Evolutionary conservation across 2,888 invertebrate genomes (phyloP).

Genomic region (Rhingia rostrata): DNA sequence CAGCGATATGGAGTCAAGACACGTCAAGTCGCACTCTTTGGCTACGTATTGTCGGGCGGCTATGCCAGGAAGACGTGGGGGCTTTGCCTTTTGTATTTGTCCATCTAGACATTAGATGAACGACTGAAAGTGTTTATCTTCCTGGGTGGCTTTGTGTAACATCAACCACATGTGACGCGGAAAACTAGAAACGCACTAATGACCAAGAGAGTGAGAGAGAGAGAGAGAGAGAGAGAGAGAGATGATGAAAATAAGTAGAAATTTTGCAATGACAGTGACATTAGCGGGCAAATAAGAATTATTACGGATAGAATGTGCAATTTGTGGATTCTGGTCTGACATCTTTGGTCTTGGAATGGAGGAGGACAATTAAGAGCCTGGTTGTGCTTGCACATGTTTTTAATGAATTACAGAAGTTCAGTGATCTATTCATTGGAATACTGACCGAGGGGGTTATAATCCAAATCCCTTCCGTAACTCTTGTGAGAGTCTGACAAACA

Average conservation of each 20-base stretch:
- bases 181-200: conserved; percentile 2
- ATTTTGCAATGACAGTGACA: conserved; percentile 45
- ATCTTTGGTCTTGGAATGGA: too few species aligned
- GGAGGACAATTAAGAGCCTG: too few species aligned
- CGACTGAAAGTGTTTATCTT: conserved; percentile 60
- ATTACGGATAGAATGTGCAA: too few species aligned
- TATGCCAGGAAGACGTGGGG: neutral
- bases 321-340: too few species aligned
- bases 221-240: conserved; percentile 2
- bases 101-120: conserved; percentile 35
- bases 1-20: neutral
- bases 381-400: too few species aligned
- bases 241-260: conserved; percentile 16
- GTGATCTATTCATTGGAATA: too few species aligned
- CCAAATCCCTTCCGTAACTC: too few species aligned
- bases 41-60: neutral
- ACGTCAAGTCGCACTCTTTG: conserved; percentile 11
- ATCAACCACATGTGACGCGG: conserved; percentile 20
- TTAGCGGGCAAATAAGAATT: neutral
- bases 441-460: too few species aligned
- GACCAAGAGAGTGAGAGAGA: conserved; percentile 1
- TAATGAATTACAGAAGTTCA: too few species aligned
- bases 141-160: conserved; percentile 46
- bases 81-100: conserved; percentile 13
- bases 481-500: too few species aligned